Evolutionary conservation across 2,888 invertebrate species (phyloP), one percentile per base, ranked within the genome.

Genomic region (Eupithecia centaureata): DNA sequence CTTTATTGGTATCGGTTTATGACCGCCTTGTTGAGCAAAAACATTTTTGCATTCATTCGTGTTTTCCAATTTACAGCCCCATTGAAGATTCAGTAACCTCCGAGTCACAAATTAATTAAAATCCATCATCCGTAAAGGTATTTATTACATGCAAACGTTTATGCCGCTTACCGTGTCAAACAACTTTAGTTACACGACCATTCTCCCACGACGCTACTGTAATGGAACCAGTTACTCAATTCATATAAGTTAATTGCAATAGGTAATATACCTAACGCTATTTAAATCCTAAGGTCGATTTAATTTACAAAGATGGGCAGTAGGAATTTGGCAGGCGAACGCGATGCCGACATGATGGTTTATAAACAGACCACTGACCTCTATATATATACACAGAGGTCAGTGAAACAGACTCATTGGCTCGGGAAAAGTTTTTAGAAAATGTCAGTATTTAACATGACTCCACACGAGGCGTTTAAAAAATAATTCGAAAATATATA

Each of bases 31-130:
- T 47, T 12, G 22, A 47, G 22, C 47, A 47, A 47, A 47, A 47
- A 22, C 10, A 22, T 22, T 22, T 47, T 47, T 47, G 47, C 18
- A 12, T 47, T 47, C 42, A 22, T 42, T 47, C 47, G 47, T 47
- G 47, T 47, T 47, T 47, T 18, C 12, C 47, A 47, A 47, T 47
- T 47, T 47, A 22, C 47, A 28, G 27, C 28, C 8, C 28, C 54
- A 56, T 56, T 56, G 54, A 56, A 30, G 54, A 56, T 28, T 56
- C 27, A 56, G 54, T 28, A 56, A n/a, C 57, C 18, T 35, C 18
- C 12, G 62, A 62, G 56, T 63, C 63, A 63, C 56, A 52, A 56
- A 63, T 63, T 63, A 56, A 56, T 56, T 35, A 38, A 63, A 30
- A 57, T 57, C 32, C 57, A 57, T 57, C 33, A 38, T 61, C 61